Evolutionary conservation across 2,797 vertebrate species (phyloP).

Genomic region (Odontamblyopus lacepedii): DNA sequence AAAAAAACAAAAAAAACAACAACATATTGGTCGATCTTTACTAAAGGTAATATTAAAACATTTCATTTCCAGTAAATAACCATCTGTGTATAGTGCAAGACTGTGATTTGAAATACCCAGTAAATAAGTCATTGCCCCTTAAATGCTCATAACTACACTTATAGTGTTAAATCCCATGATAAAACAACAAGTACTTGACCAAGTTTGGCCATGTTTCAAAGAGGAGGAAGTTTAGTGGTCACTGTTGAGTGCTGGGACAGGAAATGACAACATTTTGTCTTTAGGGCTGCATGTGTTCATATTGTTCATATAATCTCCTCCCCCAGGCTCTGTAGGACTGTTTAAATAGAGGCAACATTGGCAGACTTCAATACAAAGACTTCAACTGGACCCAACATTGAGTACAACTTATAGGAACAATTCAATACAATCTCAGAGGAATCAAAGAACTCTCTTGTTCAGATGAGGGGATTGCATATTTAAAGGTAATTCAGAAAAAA

Average conservation of each 20-base stretch:
- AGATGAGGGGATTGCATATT: conserved; percentile 16
- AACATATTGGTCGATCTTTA: too few species aligned
- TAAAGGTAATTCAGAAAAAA: conserved; percentile 43
- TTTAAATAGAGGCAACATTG: conserved; percentile 36
- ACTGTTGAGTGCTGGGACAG: conserved; percentile 33
- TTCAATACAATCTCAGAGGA: conserved; percentile 3
- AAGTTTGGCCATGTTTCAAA: conserved; percentile 38
- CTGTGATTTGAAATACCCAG: not conserved
- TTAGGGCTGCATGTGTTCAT: conserved; percentile 16
- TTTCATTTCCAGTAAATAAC: too few species aligned
- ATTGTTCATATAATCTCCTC: conserved; percentile 34
- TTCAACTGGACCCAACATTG: not conserved
- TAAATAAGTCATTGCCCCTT: not conserved
- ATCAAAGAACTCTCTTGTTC: conserved; percentile 8
- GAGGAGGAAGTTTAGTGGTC: not conserved
- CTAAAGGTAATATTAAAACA: too few species aligned
- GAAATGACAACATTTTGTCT: conserved; percentile 49
- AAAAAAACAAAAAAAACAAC: too few species aligned
- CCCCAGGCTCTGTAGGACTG: conserved; percentile 26
- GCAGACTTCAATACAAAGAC: conserved; percentile 14
- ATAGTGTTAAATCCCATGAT: not conserved
- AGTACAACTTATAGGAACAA: not conserved
- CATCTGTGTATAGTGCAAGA: not conserved
- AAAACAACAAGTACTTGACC: conserved; percentile 21
- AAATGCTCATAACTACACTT: not conserved